phyloP scores from a whole-genome alignment of 2,888 invertebrate genomes.

The Crossocerus cetratus region DNA sequence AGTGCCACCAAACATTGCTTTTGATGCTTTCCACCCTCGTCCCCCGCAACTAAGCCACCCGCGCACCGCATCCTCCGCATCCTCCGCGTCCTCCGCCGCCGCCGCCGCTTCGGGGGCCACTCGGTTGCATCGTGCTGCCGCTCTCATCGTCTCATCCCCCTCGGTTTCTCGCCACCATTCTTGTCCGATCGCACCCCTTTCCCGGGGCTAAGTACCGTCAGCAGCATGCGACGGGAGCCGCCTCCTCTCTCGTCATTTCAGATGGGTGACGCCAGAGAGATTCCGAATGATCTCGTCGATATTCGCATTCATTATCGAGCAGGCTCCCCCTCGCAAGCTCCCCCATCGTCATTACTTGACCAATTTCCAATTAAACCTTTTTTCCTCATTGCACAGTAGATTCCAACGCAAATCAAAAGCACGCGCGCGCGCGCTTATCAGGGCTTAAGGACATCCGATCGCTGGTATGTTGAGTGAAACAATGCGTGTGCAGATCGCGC shows the following conservation, averaged over 20 bases:
- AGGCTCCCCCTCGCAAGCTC: neutral
- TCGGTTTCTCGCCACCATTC: constrained; percentile 51
- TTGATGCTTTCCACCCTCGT: constrained; percentile 73
- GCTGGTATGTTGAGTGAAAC: too few species aligned
- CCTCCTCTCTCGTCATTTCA: constrained; percentile 37
- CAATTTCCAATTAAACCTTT: too few species aligned
- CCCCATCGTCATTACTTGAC: neutral
- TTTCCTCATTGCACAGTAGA: too few species aligned
- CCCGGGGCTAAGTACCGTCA: constrained; percentile 55
- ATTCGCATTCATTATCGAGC: constrained; percentile 49
- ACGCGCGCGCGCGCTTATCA: too few species aligned
- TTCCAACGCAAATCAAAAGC: too few species aligned
- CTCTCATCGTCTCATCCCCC: constrained; percentile 53
- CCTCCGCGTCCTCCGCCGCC: constrained; percentile 49
- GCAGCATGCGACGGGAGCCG: constrained; percentile 45
- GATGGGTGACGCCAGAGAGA: constrained; percentile 43
- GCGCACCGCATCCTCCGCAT: constrained; percentile 39
- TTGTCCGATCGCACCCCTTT: constrained; percentile 52
- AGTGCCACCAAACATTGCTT: constrained; percentile 82
- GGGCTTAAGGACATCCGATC: too few species aligned
- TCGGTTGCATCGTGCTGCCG: constrained; percentile 11
- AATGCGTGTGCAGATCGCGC: too few species aligned
- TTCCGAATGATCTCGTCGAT: constrained; percentile 52
- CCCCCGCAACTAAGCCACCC: constrained; percentile 63
- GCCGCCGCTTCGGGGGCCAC: constrained; percentile 58